Conservation (phyloP, 2,113 vertebrate genomes). For the Nyctereutes procyonoides region DNA sequence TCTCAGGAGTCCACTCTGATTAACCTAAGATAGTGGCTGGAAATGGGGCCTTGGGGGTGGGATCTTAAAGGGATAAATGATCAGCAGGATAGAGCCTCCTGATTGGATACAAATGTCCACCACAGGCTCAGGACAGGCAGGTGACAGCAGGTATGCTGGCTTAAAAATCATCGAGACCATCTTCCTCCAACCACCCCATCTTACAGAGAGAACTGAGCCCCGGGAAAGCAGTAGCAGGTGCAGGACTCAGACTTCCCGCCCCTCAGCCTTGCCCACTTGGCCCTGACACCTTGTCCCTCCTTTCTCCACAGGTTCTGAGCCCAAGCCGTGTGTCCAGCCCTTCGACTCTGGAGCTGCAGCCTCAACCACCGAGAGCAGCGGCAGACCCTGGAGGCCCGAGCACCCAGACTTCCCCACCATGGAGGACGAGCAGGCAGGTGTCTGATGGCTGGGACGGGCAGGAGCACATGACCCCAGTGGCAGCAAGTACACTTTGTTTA, state of each 20-base stretch:
- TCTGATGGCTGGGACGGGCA: not conserved
- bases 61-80: not conserved
- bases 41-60: not conserved
- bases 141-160: not conserved
- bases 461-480: not conserved
- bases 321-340: slow-evolving; percentile 60
- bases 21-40: no score
- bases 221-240: not conserved
- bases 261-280: not conserved
- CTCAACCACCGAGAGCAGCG: not conserved
- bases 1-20: not conserved
- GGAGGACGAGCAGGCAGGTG: slow-evolving; percentile 76
- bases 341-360: slow-evolving; percentile 35
- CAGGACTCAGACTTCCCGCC: not conserved
- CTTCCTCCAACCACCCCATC: not conserved
- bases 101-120: not conserved
- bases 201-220: not conserved
- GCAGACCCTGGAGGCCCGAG: slow-evolving; percentile 31
- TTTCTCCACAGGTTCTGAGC: slow-evolving; percentile 67
- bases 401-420: not conserved
- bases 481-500: not conserved
- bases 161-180: not conserved
- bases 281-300: not conserved
- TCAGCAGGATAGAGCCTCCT: not conserved
- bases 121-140: not conserved